Percentiles rank a stretch among this genome's conserved stretches.
Conservation (phyloP, 2,113 vertebrate genomes). For the Mesembrinibis cayennensis region DNA sequence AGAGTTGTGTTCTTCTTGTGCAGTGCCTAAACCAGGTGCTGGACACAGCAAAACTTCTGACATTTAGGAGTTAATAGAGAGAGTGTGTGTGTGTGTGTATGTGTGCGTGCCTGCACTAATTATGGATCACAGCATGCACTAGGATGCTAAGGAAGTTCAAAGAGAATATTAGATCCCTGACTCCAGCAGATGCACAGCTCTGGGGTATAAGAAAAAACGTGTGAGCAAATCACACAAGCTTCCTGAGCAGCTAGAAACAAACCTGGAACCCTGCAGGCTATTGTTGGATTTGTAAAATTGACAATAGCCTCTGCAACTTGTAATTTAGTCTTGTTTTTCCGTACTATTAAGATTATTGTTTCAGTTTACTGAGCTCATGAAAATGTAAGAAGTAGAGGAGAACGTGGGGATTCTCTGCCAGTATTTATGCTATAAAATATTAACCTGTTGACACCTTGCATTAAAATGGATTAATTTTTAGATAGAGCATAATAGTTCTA, state of each 20-base stretch:
- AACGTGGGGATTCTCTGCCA: not conserved
- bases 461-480: slow-evolving; percentile 34
- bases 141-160: slow-evolving; percentile 68
- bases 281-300: slow-evolving; percentile 65
- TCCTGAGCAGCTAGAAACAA: slow-evolving; percentile 69
- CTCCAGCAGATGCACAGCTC: slow-evolving; percentile 66
- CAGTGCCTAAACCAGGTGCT: not conserved
- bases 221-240: slow-evolving; percentile 72
- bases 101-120: slow-evolving; percentile 49
- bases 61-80: slow-evolving; percentile 56
- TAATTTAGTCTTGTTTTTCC: slow-evolving; percentile 53
- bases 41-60: slow-evolving; percentile 11
- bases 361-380: slow-evolving; percentile 48
- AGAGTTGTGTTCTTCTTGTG: not conserved
- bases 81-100: not conserved
- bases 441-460: slow-evolving; percentile 31
- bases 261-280: slow-evolving; percentile 64
- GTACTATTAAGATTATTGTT: slow-evolving; percentile 54
- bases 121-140: slow-evolving; percentile 70
- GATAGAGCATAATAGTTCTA: not conserved
- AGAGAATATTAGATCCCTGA: slow-evolving; percentile 71
- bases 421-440: slow-evolving; percentile 28
- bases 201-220: slow-evolving; percentile 59
- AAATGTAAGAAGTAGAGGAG: slow-evolving; percentile 14
- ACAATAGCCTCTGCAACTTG: slow-evolving; percentile 64